Base-by-base conservation (phyloP, 2,797 vertebrate species). In the Macroramphosus scolopax region DNA sequence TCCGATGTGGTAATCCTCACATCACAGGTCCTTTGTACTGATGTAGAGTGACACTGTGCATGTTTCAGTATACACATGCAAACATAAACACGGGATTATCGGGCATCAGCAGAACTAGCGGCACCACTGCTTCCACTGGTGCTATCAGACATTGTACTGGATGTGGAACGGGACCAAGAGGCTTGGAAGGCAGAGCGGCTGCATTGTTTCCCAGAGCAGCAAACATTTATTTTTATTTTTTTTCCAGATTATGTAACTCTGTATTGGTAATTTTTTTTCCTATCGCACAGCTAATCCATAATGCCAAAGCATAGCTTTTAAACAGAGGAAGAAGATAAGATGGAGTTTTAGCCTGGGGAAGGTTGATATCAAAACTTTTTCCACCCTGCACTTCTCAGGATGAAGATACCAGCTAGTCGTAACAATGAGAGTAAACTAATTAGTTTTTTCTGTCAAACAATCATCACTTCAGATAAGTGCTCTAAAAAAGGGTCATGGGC, bases 41-140 rank as follows among this genome's bases (percentile, higher is more conserved):
- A 84, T 72, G 75, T 13, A 46, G 61, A 76, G 69, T 67, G 72
- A 80, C 75, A 78, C 79, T 11, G 66, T 63, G 72, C 68, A 32
- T 55, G 72, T 80, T 75, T 65, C 67, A 42, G 61, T 52, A 38
- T 38, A 60, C 55, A 43, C 68, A 63, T 44, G 72, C 68, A 72
- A 72, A 82, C 71, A 66, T 37, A 75, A 78, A 77, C 72, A 69
- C 1, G 2, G 70, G 75, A 81, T 81, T 73, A 81, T 61, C 67
- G 40, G 42, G 47, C 54, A 67, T 47, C 42, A 20, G 49, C 53
- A 55, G 52, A 49, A 38, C 37, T 42, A 31, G 18, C 52, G 26
- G 33, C 38, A 33, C 17, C 47, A 10, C 26, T 10, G 18, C 29
- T 24, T 46, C 42, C 41, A 38, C 17, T 16, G 8, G 41, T 31